These are phyloP conservation scores for Galendromus occidentalis DNA, from an alignment of 1,140 invertebrate genomes.

Conservation along the genomic window DNA sequence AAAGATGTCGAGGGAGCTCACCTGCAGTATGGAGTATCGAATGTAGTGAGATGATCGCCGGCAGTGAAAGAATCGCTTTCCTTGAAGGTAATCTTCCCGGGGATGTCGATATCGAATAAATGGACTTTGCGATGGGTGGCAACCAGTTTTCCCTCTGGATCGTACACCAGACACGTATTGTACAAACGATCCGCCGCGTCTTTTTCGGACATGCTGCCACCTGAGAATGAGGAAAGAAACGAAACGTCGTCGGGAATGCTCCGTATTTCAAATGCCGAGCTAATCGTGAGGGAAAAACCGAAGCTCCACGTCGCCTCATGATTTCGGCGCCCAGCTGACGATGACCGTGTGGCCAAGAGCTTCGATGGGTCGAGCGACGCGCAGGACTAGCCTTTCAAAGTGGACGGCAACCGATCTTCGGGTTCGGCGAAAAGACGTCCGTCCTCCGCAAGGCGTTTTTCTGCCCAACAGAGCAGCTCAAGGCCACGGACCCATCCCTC, in stretches of 20 bases:
- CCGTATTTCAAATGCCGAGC: neutral
- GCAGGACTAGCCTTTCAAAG: no score
- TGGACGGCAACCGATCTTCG: no score
- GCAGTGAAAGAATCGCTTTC: conserved; percentile 63
- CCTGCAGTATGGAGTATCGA: conserved; percentile 35
- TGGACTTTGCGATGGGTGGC: conserved; percentile 44
- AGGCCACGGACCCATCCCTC: no score
- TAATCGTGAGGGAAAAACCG: neutral
- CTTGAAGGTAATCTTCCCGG: conserved; percentile 73
- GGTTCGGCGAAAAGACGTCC: no score
- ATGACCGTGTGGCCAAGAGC: neutral
- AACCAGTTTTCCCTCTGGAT: conserved; percentile 47
- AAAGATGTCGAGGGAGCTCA: conserved; percentile 13
- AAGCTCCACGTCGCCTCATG: neutral
- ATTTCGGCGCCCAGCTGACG: neutral
- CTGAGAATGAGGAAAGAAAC: neutral
- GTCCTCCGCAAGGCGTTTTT: no score
- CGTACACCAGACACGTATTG: conserved; percentile 79
- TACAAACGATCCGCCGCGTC: conserved; percentile 29
- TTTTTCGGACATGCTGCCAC: neutral
- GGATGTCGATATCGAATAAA: conserved; percentile 85
- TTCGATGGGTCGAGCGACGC: neutral
- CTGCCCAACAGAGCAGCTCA: no score
- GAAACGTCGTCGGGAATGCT: neutral
- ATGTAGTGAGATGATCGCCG: conserved; percentile 50